A percentile compares a stretch with the other conserved stretches of the same genome.
Evolutionary conservation across 2,888 invertebrate species (phyloP).

Genomic region (Rhingia rostrata): DNA sequence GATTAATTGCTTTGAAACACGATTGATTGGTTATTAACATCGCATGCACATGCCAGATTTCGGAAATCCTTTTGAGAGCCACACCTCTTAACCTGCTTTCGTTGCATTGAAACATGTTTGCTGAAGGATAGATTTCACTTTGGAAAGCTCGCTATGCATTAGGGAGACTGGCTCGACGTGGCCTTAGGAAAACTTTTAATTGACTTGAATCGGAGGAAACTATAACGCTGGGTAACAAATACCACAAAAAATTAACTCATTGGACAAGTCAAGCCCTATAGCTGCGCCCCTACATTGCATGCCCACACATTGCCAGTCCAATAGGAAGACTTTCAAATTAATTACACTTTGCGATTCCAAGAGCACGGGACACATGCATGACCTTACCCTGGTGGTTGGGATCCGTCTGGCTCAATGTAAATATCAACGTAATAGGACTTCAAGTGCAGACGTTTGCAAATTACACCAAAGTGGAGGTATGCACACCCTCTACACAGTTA

Average conservation of each 20-base stretch:
- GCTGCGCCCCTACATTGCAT: not conserved
- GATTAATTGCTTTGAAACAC: conserved; percentile 18
- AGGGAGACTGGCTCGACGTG: not conserved
- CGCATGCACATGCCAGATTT: conserved; percentile 20
- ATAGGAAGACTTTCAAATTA: conserved; percentile 36
- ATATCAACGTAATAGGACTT: conserved; percentile 11
- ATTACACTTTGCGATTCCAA: conserved; percentile 24
- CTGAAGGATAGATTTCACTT: not conserved
- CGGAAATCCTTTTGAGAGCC: conserved; percentile 8
- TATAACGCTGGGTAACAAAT: not conserved
- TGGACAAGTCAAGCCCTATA: conserved; percentile 18
- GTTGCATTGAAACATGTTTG: not conserved
- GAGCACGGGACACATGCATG: not conserved
- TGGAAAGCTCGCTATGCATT: not conserved
- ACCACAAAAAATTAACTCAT: not conserved
- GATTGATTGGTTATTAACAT: conserved; percentile 18
- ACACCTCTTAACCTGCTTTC: not conserved
- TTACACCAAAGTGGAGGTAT: not conserved
- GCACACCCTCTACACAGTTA: not conserved
- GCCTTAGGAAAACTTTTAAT: conserved; percentile 51
- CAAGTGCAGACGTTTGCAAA: conserved; percentile 6
- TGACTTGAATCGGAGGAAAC: conserved; percentile 33
- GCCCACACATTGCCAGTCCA: not conserved
- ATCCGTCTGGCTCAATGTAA: not conserved
- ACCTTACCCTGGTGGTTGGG: not conserved